A percentile compares a stretch with the other conserved stretches of the same genome.
phyloP scores from a whole-genome alignment of 2,113 vertebrate species.

The Ellobius talpinus region DNA sequence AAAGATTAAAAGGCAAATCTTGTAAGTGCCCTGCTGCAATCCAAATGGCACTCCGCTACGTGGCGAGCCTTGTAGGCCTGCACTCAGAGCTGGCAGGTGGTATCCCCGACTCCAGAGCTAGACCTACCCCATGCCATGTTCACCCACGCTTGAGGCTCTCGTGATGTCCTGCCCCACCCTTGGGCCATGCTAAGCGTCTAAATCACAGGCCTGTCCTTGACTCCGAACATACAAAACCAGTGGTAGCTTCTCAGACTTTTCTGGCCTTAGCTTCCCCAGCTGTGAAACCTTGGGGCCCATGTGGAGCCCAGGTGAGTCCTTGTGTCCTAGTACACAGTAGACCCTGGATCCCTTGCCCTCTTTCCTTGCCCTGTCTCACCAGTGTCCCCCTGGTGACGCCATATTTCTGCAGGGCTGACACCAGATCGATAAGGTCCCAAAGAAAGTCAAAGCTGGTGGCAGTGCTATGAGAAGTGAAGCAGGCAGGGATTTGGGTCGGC shows the following conservation, averaged over 20 bases:
- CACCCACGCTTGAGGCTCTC: accelerated
- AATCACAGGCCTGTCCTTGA: background rate
- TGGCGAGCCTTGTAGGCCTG: background rate
- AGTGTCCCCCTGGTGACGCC: background rate
- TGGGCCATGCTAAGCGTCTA: no score
- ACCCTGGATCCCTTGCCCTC: background rate
- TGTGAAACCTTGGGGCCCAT: background rate
- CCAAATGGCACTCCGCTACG: accelerated
- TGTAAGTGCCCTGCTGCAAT: background rate
- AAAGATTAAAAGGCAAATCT: background rate
- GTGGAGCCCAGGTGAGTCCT: no score
- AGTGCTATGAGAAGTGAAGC: background rate
- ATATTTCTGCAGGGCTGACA: background rate
- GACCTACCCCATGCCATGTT: accelerated
- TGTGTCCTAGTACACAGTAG: no score
- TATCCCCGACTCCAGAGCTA: background rate
- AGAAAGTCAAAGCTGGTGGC: background rate
- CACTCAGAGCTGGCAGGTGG: background rate
- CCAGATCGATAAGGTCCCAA: background rate
- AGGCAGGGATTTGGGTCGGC: accelerated
- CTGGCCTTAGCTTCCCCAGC: background rate
- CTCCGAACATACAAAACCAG: accelerated
- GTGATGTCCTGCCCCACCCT: accelerated
- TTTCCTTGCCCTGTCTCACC: background rate
- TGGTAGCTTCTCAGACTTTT: background rate